Evolutionary conservation across 2,888 invertebrate species (phyloP).

Genomic region (Hypselothyrea guttata): DNA sequence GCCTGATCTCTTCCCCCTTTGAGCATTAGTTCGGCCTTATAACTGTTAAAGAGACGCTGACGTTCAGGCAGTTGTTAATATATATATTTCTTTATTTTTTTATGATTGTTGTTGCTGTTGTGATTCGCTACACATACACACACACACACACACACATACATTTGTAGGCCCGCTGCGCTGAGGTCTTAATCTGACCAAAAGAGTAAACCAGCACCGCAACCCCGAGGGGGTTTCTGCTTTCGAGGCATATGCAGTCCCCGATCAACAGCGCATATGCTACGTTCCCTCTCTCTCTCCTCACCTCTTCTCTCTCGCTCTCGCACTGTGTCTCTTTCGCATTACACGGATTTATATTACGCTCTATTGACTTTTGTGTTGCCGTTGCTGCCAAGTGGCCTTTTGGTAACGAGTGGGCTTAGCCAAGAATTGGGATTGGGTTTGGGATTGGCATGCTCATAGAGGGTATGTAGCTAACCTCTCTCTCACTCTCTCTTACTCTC

Average conservation of each 20-base stretch:
- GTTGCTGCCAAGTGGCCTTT: conserved; percentile 66
- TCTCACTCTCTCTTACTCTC: too few species aligned
- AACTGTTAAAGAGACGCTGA: conserved; percentile 68
- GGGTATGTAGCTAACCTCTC: too few species aligned
- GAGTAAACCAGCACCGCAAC: conserved; percentile 66
- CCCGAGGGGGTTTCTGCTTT: conserved; percentile 57
- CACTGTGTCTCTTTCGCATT: conserved; percentile 38
- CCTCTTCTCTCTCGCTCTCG: background rate
- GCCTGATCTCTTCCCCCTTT: conserved; percentile 5
- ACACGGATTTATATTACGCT: conserved; percentile 77
- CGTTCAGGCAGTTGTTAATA: conserved; percentile 67
- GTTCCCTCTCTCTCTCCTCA: conserved; percentile 5
- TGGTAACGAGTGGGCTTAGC: conserved; percentile 66
- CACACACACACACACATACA: background rate
- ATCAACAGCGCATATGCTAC: conserved; percentile 36
- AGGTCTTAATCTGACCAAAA: conserved; percentile 82
- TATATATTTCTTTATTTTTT: conserved; percentile 41
- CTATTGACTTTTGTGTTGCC: conserved; percentile 72
- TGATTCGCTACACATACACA: conserved; percentile 69
- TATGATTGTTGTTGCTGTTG: conserved; percentile 75
- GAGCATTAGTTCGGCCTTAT: conserved; percentile 72
- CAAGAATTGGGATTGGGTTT: conserved; percentile 19
- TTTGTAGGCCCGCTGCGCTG: conserved; percentile 55
- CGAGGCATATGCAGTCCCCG: conserved; percentile 52
- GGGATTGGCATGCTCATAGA: conserved; percentile 17